phyloP scores from a whole-genome alignment of 2,888 invertebrate genomes.

The Tenthredo scrophulariae region DNA sequence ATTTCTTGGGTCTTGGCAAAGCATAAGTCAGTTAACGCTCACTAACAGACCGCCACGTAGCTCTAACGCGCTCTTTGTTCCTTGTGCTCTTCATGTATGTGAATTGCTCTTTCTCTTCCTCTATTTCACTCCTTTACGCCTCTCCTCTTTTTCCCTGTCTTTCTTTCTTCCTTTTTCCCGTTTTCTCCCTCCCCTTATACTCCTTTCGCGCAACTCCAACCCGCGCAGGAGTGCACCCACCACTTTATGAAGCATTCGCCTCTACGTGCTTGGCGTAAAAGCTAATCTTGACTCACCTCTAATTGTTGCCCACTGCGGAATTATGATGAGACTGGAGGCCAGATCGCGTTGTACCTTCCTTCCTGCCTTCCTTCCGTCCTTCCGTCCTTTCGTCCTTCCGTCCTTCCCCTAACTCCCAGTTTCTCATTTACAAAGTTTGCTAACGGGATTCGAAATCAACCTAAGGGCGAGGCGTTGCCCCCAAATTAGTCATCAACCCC shows the following conservation, averaged over 20 bases:
- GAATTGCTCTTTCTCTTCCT: slow-evolving; percentile 53
- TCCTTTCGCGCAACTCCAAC: slow-evolving; percentile 45
- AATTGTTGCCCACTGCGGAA: slow-evolving; percentile 69
- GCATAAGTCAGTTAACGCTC: slow-evolving; percentile 63
- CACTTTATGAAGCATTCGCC: slow-evolving; percentile 71
- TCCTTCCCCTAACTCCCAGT: background rate
- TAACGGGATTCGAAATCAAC: slow-evolving; percentile 22
- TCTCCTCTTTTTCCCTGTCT: background rate
- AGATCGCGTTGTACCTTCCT: background rate
- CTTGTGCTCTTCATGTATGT: slow-evolving; percentile 31
- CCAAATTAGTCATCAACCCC: slow-evolving; percentile 45
- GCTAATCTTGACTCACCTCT: slow-evolving; percentile 66
- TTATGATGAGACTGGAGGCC: slow-evolving; percentile 62
- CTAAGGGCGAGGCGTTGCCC: background rate
- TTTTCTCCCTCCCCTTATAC: background rate
- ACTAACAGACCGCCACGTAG: slow-evolving; percentile 40
- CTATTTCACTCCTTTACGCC: slow-evolving; percentile 35
- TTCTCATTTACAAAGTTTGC: slow-evolving; percentile 28
- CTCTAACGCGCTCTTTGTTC: slow-evolving; percentile 7
- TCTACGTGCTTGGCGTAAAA: slow-evolving; percentile 66
- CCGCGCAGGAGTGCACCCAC: slow-evolving; percentile 58
- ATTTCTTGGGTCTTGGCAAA: slow-evolving; percentile 58
- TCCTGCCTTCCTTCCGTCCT: background rate
- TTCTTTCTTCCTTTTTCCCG: background rate
- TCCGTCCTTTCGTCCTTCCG: background rate